Evolutionary conservation across 1,140 invertebrate genomes (phyloP).

Genomic region (Pseudomyrmex gracilis): DNA sequence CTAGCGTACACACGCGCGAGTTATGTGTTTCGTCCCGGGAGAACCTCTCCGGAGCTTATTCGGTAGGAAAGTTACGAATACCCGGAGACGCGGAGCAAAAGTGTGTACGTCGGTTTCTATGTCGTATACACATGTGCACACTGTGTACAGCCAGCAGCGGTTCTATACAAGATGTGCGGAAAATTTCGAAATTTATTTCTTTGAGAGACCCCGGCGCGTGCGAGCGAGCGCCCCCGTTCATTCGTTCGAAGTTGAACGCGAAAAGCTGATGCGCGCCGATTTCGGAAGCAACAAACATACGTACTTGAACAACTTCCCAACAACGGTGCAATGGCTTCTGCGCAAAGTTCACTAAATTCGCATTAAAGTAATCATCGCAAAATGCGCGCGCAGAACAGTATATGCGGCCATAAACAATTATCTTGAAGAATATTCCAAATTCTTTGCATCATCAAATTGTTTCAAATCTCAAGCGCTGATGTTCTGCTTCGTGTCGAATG

Average conservation of each 20-base stretch:
- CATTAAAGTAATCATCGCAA: conserved; percentile 27
- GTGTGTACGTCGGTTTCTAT: conserved; percentile 9
- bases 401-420: neutral
- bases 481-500: neutral
- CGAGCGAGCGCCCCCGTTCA: neutral
- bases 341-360: too few relatives aligned
- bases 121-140: neutral
- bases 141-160: neutral
- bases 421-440: neutral
- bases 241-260: neutral
- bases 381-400: conserved; percentile 4
- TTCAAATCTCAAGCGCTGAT: neutral
- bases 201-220: too few relatives aligned
- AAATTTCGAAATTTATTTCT: conserved; percentile 68
- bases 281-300: neutral
- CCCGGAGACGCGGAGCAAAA: neutral
- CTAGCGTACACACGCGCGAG: conserved; percentile 59
- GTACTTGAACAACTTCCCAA: neutral
- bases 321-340: neutral
- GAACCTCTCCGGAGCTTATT: conserved; percentile 60
- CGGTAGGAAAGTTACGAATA: conserved; percentile 66
- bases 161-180: neutral
- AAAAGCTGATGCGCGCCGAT: neutral
- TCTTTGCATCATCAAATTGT: neutral
- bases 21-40: conserved; percentile 67